Percentiles rank a stretch among this genome's conserved stretches.
These are phyloP conservation scores for Papio anubis DNA, from an alignment of 2,113 vertebrate genomes.

Conservation along the genomic window DNA sequence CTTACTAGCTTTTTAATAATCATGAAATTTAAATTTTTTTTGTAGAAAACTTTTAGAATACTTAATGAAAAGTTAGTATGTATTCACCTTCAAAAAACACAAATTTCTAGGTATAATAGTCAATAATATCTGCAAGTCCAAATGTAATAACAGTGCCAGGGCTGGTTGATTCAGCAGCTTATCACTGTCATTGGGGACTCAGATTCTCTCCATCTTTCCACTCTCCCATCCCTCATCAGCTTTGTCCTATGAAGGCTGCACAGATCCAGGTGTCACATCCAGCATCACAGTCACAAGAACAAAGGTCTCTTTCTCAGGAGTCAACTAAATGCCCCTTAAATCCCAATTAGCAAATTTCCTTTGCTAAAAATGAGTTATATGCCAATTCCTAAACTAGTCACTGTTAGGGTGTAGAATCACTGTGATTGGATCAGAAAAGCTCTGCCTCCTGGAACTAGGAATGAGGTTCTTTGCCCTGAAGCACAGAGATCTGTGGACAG, in stretches of 20 bases:
- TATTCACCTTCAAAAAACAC: neutral
- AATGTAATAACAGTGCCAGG: neutral
- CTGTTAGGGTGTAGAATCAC: neutral
- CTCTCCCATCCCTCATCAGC: neutral
- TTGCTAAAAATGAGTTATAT: neutral
- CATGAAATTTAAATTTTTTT: neutral
- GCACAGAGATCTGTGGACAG: neutral
- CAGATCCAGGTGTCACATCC: neutral
- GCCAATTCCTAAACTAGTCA: neutral
- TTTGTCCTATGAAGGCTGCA: neutral
- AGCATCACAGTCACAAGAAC: neutral
- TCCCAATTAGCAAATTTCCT: neutral
- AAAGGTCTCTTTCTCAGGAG: neutral
- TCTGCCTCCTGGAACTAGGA: neutral
- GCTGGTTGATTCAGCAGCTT: neutral
- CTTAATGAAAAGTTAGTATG: neutral
- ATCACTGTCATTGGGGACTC: neutral
- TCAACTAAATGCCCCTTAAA: neutral
- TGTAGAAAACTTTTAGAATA: slow-evolving; percentile 13
- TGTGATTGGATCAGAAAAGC: neutral
- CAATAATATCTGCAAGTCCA: neutral
- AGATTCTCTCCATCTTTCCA: neutral
- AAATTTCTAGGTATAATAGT: neutral
- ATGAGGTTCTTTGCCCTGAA: neutral
- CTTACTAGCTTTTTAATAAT: slow-evolving; percentile 21